phyloP scores from a whole-genome alignment of 2,888 invertebrate genomes.

The Mamestra brassicae region DNA sequence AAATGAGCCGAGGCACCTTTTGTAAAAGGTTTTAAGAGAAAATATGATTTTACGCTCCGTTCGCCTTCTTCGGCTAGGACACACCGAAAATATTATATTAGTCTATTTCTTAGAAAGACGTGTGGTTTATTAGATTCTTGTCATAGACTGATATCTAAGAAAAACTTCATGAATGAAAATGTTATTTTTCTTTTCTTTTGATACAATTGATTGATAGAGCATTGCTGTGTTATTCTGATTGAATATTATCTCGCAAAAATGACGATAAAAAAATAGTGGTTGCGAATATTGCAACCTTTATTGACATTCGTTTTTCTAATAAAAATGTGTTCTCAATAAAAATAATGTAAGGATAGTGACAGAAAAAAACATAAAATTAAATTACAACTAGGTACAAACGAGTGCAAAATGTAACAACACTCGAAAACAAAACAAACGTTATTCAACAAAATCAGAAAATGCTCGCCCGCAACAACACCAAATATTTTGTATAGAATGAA shows the following conservation, averaged over 20 bases:
- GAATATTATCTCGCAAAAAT: neutral
- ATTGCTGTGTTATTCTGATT: neutral
- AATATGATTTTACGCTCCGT: conserved; percentile 27
- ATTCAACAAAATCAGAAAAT: conserved; percentile 19
- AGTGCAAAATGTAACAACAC: neutral
- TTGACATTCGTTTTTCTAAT: neutral
- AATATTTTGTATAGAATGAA: conserved; percentile 34
- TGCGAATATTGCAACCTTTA: neutral
- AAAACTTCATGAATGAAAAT: conserved; percentile 5
- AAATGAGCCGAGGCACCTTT: conserved; percentile 24
- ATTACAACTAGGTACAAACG: neutral
- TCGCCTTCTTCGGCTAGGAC: neutral
- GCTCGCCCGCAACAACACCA: neutral
- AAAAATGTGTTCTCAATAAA: neutral
- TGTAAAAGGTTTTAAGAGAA: conserved; percentile 6
- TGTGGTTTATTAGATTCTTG: conserved; percentile 17
- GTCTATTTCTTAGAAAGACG: conserved; percentile 4
- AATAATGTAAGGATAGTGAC: neutral
- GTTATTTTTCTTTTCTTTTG: conserved; percentile 6
- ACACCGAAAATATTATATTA: conserved; percentile 12
- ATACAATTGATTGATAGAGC: conserved; percentile 5
- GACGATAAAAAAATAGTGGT: neutral
- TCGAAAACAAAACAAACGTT: conserved; percentile 2
- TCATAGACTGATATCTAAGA: neutral
- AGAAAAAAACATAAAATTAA: neutral